Conservation (phyloP, 2,888 invertebrate genomes). For the Bellardia pandia region DNA sequence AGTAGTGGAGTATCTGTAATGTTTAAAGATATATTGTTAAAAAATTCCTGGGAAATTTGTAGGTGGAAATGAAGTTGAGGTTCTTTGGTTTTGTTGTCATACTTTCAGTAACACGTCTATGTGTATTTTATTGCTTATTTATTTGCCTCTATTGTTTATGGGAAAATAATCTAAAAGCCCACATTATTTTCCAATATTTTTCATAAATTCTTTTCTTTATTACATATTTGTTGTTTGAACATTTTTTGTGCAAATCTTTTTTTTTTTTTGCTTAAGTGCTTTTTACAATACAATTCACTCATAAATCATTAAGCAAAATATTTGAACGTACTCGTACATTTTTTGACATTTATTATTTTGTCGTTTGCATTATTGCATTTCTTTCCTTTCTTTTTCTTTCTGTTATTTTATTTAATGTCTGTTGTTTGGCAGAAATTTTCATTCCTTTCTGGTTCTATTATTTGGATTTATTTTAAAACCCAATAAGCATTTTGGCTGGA, state of each 20-base stretch:
- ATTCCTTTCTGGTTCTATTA: constrained; percentile 11
- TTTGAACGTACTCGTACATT: constrained; percentile 64
- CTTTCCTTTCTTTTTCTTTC: background rate
- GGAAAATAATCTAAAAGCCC: too few relatives aligned
- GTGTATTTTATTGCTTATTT: too few relatives aligned
- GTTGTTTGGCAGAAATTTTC: constrained; percentile 5
- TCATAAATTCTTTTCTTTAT: background rate
- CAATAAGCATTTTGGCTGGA: too few relatives aligned
- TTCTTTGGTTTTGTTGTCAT: too few relatives aligned
- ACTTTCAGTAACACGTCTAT: too few relatives aligned
- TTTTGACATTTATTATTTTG: constrained; percentile 71
- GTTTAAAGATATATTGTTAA: too few relatives aligned
- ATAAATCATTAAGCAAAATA: constrained; percentile 66
- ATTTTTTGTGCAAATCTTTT: background rate
- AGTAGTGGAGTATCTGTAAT: background rate
- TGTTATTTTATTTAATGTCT: background rate
- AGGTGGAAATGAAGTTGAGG: too few relatives aligned
- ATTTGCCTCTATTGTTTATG: background rate
- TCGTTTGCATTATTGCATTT: constrained; percentile 49
- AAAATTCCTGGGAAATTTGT: too few relatives aligned
- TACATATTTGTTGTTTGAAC: background rate
- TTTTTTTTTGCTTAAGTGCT: constrained; percentile 29
- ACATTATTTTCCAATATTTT: background rate
- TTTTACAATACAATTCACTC: constrained; percentile 47
- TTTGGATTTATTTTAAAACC: constrained; percentile 9